Evolutionary conservation across 2,797 vertebrate species (phyloP), one percentile per base, ranked within the genome.

Genomic region (Ispidina lecontei): DNA sequence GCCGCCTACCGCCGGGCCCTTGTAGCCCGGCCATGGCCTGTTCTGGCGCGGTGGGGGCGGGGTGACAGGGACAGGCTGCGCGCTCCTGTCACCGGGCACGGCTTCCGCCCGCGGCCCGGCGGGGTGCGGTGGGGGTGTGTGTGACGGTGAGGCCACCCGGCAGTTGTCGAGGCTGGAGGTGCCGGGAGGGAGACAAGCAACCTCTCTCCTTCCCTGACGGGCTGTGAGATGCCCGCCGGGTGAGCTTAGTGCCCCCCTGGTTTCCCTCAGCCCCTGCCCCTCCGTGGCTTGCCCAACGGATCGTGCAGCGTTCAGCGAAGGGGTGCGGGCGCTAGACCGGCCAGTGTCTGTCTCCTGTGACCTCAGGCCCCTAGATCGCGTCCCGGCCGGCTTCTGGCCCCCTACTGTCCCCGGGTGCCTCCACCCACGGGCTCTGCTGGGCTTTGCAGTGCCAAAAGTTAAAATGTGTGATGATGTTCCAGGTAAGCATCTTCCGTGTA

Each of bases 31-130:
- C 13, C 46, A 23, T 13, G 46, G 22, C 46, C 22, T 47, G 22
- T 22, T 7, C 31, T 4, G 63, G 21, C 9, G 41, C 19, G 49
- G 58, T 6, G 43, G 35, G 33, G 16, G 35, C 6, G 49, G 59
- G 41, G 21, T 3, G 0, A 33, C 12, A 19, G 37, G 28, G 1
- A 31, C 2, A 7, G 5, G 10, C 8, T 1, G 16, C 5, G 22
- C 14, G 11, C 10, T 39, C 12, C 12, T 7, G 25, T 39, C 6
- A 26, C 37, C 8, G 18, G 59, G 59, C 26, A 14, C 18, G 19
- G n/a, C 22, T 55, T 31, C 46, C 46, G 23, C 25, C 23, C 46
- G 46, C 46, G 23, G 7, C 46, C 22, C 46, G 46, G 25, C 46
- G 12, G 21, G 20, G 44, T 20, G 44, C 44, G 44, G 44, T 7